Conservation (phyloP, 2,888 invertebrate genomes). For the Acleris literana region DNA sequence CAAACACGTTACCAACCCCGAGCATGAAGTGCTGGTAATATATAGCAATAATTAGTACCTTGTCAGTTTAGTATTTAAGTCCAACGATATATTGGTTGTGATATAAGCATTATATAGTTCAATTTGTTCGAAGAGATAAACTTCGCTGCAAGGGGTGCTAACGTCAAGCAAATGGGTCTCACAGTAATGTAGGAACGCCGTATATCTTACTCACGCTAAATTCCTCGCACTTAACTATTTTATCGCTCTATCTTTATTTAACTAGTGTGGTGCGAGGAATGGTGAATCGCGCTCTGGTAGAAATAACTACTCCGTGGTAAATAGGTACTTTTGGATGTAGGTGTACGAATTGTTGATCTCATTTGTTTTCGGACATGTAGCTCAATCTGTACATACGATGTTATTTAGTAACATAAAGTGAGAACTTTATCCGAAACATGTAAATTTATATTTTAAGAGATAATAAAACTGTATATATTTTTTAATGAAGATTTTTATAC, state of each 20-base stretch:
- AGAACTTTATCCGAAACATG: constrained; percentile 65
- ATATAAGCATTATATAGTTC: constrained; percentile 11
- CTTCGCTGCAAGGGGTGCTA: no score
- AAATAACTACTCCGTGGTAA: constrained; percentile 13
- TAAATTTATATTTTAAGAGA: constrained; percentile 73
- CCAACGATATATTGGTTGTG: constrained; percentile 33
- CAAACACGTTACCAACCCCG: no score
- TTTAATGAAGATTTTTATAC: constrained; percentile 77
- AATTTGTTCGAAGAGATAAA: no score
- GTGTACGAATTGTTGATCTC: constrained; percentile 80
- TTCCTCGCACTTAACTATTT: no score
- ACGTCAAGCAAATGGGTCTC: not conserved
- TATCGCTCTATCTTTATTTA: no score
- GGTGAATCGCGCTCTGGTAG: constrained; percentile 8
- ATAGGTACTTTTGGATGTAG: constrained; percentile 45
- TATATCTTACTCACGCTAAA: no score
- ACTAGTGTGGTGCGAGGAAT: not conserved
- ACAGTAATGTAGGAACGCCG: no score
- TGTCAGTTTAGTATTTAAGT: constrained; percentile 13
- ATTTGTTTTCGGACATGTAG: constrained; percentile 78
- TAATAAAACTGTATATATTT: constrained; percentile 76
- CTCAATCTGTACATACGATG: constrained; percentile 73
- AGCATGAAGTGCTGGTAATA: not conserved
- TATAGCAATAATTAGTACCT: constrained; percentile 31
- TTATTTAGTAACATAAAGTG: constrained; percentile 64